A percentile compares a stretch with the other conserved stretches of the same genome.
These are phyloP conservation scores for Anolis apletophallus DNA, from an alignment of 2,797 vertebrate species.

Conservation along the genomic window DNA sequence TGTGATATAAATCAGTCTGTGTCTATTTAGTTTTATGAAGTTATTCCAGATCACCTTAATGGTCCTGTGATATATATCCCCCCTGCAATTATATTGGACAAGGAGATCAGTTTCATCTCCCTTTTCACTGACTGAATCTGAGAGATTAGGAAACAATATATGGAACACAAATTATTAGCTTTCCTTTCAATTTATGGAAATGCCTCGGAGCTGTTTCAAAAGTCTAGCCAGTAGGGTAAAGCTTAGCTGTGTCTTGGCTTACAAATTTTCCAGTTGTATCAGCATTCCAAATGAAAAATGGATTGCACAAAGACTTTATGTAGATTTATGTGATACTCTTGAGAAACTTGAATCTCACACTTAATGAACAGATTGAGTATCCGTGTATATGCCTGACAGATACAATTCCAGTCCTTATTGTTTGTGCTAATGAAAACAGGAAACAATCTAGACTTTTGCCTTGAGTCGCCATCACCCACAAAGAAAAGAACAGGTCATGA, in stretches of 20 bases:
- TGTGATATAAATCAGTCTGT: neutral
- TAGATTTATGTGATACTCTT: conserved; percentile 1
- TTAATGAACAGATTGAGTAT: neutral
- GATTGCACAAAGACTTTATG: neutral
- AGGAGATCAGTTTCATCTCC: neutral
- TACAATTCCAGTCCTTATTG: conserved; percentile 17
- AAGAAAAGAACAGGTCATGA: neutral
- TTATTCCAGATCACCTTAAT: neutral
- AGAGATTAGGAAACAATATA: neutral
- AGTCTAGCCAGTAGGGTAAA: neutral
- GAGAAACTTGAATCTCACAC: neutral
- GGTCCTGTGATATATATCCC: neutral
- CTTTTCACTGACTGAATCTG: neutral
- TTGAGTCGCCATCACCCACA: neutral
- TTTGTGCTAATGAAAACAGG: conserved; percentile 4
- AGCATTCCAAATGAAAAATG: neutral
- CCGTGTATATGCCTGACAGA: neutral
- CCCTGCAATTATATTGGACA: neutral
- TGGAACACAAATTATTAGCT: neutral
- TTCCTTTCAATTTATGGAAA: neutral
- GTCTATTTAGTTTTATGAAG: neutral
- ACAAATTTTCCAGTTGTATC: neutral
- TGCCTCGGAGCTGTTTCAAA: neutral
- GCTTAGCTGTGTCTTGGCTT: neutral
- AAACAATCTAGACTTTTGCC: neutral